A percentile compares a stretch with the other conserved stretches of the same genome.
phyloP scores from a whole-genome alignment of 2,113 vertebrate genomes.

The Tychaedon coryphoeus region DNA sequence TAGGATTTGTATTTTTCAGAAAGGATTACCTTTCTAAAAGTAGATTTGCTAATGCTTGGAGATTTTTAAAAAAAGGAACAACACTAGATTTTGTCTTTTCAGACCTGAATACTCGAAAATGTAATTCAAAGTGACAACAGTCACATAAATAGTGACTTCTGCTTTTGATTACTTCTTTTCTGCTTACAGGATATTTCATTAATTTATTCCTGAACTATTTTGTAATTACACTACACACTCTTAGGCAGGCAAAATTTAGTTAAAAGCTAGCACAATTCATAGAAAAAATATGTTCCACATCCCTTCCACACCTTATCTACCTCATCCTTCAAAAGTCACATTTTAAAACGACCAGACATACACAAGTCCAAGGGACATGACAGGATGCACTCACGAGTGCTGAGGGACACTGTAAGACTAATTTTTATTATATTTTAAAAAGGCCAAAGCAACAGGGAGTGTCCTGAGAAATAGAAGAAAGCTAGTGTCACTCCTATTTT shows the following conservation, averaged over 20 bases:
- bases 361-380: background rate
- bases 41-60: background rate
- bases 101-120: background rate
- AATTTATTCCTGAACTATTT: background rate
- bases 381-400: background rate
- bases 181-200: background rate
- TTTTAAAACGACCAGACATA: background rate
- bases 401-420: background rate
- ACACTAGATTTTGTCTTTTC: background rate
- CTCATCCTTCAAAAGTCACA: background rate
- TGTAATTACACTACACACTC: background rate
- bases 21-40: constrained; percentile 23
- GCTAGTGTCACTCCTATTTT: background rate
- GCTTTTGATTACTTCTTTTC: background rate
- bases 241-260: background rate
- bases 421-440: background rate
- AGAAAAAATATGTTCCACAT: background rate
- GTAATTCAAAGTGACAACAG: background rate
- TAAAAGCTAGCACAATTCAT: background rate
- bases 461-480: background rate
- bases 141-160: background rate
- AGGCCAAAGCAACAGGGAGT: background rate
- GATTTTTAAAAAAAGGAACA: background rate
- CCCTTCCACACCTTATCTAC: background rate
- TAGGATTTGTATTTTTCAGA: constrained; percentile 5